Conservation (phyloP, 2,797 vertebrate genomes). For the Spea hammondii region DNA sequence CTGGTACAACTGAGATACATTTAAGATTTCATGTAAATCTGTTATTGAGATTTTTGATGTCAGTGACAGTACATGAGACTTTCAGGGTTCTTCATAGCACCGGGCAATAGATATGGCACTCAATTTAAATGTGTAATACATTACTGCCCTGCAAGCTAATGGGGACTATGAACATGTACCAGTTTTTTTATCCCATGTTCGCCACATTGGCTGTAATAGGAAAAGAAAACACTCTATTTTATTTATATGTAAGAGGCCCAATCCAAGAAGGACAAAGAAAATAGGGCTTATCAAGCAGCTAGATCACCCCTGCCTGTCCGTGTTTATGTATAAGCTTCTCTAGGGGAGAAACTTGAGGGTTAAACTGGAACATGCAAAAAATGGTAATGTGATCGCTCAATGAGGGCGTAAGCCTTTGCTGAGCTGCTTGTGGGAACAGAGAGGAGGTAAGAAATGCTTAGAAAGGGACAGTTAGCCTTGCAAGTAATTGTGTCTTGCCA, state of each 20-base stretch:
- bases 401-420: conserved; percentile 1
- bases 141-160: no score
- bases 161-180: neutral
- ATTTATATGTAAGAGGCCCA: neutral
- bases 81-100: no score
- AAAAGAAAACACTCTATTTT: neutral
- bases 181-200: neutral
- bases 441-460: neutral
- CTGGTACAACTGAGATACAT: no score
- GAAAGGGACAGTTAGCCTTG: conserved; percentile 5
- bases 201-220: neutral
- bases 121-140: no score
- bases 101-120: no score
- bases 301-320: neutral
- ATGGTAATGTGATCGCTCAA: neutral
- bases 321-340: conserved; percentile 3
- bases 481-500: neutral
- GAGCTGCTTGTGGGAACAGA: neutral
- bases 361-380: neutral
- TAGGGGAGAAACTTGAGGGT: neutral
- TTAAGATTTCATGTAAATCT: no score
- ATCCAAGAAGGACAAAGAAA: conserved; percentile 2
- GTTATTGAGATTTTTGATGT: no score
- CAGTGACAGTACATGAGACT: no score
- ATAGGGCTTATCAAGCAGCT: neutral